Conservation (phyloP, 2,888 invertebrate genomes). For the Caenorhabditis sp. region DNA sequence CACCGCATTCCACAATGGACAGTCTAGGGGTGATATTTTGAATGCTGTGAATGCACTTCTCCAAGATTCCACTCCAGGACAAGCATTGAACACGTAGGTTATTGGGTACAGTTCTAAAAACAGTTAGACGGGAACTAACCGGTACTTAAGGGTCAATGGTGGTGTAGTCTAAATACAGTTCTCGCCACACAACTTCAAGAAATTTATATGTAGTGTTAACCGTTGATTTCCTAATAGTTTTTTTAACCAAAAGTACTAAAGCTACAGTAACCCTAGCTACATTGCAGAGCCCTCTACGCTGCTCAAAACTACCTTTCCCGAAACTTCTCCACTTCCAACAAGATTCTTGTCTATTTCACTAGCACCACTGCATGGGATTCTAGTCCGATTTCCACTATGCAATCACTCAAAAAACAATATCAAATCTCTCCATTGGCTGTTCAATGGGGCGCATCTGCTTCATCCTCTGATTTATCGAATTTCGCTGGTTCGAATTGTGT, state of each 20-base stretch:
- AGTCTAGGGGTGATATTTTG: slow-evolving; percentile 37
- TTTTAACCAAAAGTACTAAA: too few species aligned
- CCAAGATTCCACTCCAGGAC: slow-evolving; percentile 45
- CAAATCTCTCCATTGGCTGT: slow-evolving; percentile 43
- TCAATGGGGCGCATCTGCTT: slow-evolving; percentile 36
- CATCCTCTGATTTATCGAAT: slow-evolving; percentile 22
- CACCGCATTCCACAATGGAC: slow-evolving; percentile 53
- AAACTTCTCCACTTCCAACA: slow-evolving; percentile 33
- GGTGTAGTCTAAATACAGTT: too few species aligned
- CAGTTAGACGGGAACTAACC: too few species aligned
- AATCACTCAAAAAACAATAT: slow-evolving; percentile 27
- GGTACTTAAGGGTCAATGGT: too few species aligned
- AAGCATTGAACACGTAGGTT: slow-evolving; percentile 31
- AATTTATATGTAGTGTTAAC: too few species aligned
- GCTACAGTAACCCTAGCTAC: neutral
- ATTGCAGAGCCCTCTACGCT: slow-evolving; percentile 21
- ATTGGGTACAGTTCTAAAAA: too few species aligned
- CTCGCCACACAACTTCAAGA: too few species aligned
- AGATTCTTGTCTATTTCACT: slow-evolving; percentile 48
- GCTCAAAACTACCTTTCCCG: slow-evolving; percentile 38
- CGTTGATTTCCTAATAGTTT: too few species aligned
- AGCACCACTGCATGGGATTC: slow-evolving; percentile 48
- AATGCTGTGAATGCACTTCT: slow-evolving; percentile 33
- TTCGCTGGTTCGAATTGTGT: slow-evolving; percentile 38
- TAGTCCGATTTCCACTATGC: slow-evolving; percentile 37